These are phyloP conservation scores for Eunapius fragilis DNA, from an alignment of 37 sponge, comb jelly and placozoan species.

Conservation along the genomic window DNA sequence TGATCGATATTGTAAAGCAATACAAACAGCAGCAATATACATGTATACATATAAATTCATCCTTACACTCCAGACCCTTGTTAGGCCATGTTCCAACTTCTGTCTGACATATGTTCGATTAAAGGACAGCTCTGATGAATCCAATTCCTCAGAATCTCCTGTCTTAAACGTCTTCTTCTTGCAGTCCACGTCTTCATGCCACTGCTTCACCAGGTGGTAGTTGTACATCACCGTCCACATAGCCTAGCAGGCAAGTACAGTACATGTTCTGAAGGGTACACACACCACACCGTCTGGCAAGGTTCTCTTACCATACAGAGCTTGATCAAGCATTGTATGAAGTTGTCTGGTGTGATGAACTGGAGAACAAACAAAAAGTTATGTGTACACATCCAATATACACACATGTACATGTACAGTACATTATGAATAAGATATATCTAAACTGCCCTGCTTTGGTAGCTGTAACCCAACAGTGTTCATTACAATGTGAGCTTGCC, in stretches of 20 bases:
- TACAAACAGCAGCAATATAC: background rate
- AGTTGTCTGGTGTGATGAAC: constrained; percentile 47
- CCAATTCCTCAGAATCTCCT: background rate
- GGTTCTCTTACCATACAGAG: constrained; percentile 49
- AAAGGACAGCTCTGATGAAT: constrained; percentile 32
- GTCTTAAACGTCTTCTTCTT: background rate
- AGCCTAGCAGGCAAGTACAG: constrained; percentile 28
- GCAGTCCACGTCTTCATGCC: constrained; percentile 41
- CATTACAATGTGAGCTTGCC: no score
- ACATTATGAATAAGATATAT: no score
- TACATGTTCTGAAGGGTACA: background rate
- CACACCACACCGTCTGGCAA: background rate
- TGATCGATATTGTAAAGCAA: no score
- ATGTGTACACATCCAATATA: background rate
- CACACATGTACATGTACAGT: background rate
- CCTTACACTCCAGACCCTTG: constrained; percentile 77
- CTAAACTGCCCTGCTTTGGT: no score
- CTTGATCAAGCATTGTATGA: constrained; percentile 48
- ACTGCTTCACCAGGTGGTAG: constrained; percentile 61
- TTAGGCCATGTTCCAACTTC: constrained; percentile 66
- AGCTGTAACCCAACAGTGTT: no score
- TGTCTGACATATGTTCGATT: constrained; percentile 59
- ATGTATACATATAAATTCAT: background rate
- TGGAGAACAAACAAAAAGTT: background rate
- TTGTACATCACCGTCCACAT: constrained; percentile 79